A percentile compares a stretch with the other conserved stretches of the same genome.
Conservation (phyloP, 2,888 invertebrate species). For the Halocaridina rubra region DNA sequence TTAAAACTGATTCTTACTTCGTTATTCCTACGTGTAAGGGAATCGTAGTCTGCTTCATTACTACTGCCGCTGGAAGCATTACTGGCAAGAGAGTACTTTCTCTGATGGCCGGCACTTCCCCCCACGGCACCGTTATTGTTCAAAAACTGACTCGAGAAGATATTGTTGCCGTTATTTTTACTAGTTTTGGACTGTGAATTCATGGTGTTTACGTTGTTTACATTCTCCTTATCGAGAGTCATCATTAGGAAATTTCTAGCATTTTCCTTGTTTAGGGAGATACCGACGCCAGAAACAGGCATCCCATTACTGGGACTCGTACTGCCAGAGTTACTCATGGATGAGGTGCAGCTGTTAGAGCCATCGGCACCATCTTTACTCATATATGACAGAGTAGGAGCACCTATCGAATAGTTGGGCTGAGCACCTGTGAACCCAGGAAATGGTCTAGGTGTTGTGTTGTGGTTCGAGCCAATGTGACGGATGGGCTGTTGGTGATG, state of each 20-base stretch:
- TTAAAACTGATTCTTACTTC: constrained; percentile 56
- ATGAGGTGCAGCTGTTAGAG: constrained; percentile 14
- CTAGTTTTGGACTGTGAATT: background rate
- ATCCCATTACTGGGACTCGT: constrained; percentile 2
- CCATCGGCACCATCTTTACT: background rate
- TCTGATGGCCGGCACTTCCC: constrained; percentile 29
- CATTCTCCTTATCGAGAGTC: constrained; percentile 60
- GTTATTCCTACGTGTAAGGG: constrained; percentile 41
- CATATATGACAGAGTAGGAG: background rate
- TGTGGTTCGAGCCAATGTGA: constrained; percentile 61
- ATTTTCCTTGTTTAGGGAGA: constrained; percentile 55
- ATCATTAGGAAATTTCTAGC: constrained; percentile 61
- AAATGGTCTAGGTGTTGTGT: constrained; percentile 57
- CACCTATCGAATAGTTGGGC: constrained; percentile 6
- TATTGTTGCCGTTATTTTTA: constrained; percentile 24
- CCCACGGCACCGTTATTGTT: constrained; percentile 17
- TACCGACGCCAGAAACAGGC: constrained; percentile 17
- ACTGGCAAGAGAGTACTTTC: constrained; percentile 49
- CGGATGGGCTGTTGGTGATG: constrained; percentile 45
- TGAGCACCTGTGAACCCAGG: constrained; percentile 52
- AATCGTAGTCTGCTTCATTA: constrained; percentile 36
- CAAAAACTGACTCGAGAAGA: constrained; percentile 40
- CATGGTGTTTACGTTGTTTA: constrained; percentile 45
- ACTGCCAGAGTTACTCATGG: constrained; percentile 28
- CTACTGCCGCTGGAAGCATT: constrained; percentile 50